Evolutionary conservation across 2,888 invertebrate species (phyloP).

Genomic region (Brachyptera putata): DNA sequence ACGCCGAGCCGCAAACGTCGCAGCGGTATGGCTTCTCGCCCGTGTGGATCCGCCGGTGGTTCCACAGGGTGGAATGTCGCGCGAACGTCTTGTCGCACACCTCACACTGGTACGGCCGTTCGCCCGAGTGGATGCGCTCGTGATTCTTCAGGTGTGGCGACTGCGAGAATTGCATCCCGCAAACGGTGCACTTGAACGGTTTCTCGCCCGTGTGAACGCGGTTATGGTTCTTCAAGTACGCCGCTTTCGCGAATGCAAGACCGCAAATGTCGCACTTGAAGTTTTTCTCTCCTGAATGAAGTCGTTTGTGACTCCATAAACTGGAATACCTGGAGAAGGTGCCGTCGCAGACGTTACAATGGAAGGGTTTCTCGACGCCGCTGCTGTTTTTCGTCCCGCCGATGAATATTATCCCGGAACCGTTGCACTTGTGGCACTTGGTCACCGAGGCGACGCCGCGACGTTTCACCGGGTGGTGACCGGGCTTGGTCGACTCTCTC

Average conservation of each 20-base stretch:
- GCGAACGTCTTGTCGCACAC: constrained; percentile 87
- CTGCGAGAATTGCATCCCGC: constrained; percentile 88
- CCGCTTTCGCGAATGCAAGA: constrained; percentile 82
- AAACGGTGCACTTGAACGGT: constrained; percentile 68
- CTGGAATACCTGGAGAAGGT: constrained; percentile 67
- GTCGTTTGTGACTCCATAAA: constrained; percentile 82
- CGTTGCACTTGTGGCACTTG: constrained; percentile 86
- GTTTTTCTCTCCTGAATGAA: constrained; percentile 79
- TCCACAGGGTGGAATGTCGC: constrained; percentile 83
- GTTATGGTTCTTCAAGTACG: constrained; percentile 85
- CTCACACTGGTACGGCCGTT: constrained; percentile 83
- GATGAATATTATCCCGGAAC: constrained; percentile 79
- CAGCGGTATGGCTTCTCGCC: constrained; percentile 83
- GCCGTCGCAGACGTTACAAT: constrained; percentile 78
- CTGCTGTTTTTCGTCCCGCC: constrained; percentile 44
- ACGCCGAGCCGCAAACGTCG: constrained; percentile 83
- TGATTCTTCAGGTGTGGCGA: constrained; percentile 86
- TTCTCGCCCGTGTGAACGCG: constrained; percentile 74
- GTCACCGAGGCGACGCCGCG: constrained; percentile 78
- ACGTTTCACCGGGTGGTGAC: constrained; percentile 76
- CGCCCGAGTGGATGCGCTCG: constrained; percentile 83
- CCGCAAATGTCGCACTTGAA: constrained; percentile 87
- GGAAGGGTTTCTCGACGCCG: constrained; percentile 72
- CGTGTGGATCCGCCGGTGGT: constrained; percentile 82
- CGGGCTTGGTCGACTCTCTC: constrained; percentile 42